phyloP scores from a whole-genome alignment of 2,797 vertebrate genomes.

The Protosalanx chinensis region DNA sequence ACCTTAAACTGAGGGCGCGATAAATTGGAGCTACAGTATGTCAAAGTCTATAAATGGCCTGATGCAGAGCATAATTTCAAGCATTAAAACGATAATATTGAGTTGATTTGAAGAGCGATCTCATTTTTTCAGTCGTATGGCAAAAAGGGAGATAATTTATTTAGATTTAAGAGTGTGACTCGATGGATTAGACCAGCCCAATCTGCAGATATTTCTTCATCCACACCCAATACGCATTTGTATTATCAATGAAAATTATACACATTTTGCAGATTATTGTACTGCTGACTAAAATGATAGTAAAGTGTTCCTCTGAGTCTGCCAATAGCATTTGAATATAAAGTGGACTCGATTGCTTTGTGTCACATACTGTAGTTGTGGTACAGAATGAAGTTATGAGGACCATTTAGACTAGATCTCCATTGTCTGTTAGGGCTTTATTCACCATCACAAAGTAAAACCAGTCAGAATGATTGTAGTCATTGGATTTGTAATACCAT shows the following conservation, averaged over 20 bases:
- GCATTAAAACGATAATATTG: constrained; percentile 14
- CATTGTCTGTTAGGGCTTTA: background rate
- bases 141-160: background rate
- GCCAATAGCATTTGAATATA: background rate
- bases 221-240: background rate
- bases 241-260: background rate
- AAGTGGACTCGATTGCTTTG: background rate
- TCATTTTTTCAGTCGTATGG: background rate
- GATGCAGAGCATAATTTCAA: constrained; percentile 9
- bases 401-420: background rate
- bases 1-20: constrained; percentile 29
- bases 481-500: constrained; percentile 25
- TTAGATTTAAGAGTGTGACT: background rate
- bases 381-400: constrained; percentile 9
- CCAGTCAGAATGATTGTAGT: constrained; percentile 22
- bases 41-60: constrained; percentile 38
- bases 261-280: background rate
- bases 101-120: background rate
- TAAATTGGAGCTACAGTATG: constrained; percentile 38
- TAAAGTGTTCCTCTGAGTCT: background rate
- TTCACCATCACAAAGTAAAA: constrained; percentile 7
- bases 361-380: background rate
- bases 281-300: background rate
- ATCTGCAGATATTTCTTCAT: background rate
- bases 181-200: background rate